Evolutionary conservation across 2,113 vertebrate species (phyloP).

Genomic region (Kryptolebias marmoratus): DNA sequence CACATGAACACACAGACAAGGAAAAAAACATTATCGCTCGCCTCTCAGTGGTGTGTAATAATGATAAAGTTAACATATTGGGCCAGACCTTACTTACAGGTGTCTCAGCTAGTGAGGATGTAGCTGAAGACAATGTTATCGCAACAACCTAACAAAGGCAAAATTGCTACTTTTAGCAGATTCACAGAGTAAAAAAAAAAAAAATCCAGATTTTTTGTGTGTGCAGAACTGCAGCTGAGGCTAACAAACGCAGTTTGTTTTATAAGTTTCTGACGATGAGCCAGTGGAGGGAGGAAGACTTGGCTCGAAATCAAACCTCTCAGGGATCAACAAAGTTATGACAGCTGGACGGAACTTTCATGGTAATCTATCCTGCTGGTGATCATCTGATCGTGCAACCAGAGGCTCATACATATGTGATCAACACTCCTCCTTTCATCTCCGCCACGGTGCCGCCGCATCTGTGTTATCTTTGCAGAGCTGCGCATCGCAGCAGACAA

Average conservation of each 20-base stretch:
- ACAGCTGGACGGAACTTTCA: background rate
- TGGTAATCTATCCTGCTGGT: constrained; percentile 29
- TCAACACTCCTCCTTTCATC: constrained; percentile 51
- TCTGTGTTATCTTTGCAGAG: constrained; percentile 51
- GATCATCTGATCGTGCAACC: constrained; percentile 36
- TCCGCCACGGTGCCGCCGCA: constrained; percentile 41
- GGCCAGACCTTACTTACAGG: background rate
- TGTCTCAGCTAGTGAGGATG: no score
- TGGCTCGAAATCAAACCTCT: background rate
- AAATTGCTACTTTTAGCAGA: background rate
- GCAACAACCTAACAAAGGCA: background rate
- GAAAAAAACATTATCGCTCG: no score
- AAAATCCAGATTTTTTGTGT: background rate
- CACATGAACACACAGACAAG: no score
- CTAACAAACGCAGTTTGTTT: background rate
- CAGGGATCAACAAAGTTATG: background rate
- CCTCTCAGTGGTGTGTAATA: no score
- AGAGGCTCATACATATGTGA: constrained; percentile 40
- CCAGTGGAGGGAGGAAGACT: background rate
- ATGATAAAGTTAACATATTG: background rate
- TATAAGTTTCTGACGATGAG: background rate
- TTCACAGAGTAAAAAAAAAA: background rate
- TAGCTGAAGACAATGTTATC: no score
- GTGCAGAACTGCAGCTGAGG: background rate
- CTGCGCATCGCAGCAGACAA: constrained; percentile 49